Percentiles rank a stretch among this genome's conserved stretches.
Conservation (phyloP, 1,140 invertebrate genomes). For the Ostrea denselamellosa region DNA sequence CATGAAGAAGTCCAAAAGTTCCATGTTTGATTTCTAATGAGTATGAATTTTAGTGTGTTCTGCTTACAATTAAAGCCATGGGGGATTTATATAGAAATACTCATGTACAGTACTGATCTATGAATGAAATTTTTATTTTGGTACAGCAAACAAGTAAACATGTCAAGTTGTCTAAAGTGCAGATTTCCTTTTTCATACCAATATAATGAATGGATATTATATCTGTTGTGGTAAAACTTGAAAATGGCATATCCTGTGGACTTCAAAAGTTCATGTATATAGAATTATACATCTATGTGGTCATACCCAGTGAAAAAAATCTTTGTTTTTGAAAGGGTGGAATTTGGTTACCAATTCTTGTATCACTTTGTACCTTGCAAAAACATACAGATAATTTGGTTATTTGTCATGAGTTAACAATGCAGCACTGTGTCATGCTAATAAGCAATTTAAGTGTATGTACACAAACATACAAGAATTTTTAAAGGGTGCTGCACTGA, state of each 20-base stretch:
- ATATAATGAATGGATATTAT: neutral
- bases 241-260: neutral
- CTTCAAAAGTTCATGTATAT: neutral
- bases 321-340: neutral
- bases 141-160: conserved; percentile 28
- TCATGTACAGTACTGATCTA: neutral
- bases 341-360: neutral
- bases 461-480: neutral
- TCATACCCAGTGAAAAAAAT: neutral
- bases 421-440: neutral
- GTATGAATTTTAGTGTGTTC: too few relatives aligned
- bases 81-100: too few relatives aligned
- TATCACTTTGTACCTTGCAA: neutral
- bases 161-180: conserved; percentile 4
- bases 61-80: too few relatives aligned
- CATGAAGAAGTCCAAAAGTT: too few relatives aligned
- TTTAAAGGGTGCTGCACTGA: neutral
- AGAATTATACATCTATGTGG: neutral
- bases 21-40: too few relatives aligned
- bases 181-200: neutral
- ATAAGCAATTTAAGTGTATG: neutral
- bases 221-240: neutral
- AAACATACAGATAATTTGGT: neutral
- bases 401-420: neutral
- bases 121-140: conserved; percentile 31